A percentile compares a stretch with the other conserved stretches of the same genome.
phyloP scores from a whole-genome alignment of 2,888 invertebrate species.

The Bembecia ichneumoniformis region DNA sequence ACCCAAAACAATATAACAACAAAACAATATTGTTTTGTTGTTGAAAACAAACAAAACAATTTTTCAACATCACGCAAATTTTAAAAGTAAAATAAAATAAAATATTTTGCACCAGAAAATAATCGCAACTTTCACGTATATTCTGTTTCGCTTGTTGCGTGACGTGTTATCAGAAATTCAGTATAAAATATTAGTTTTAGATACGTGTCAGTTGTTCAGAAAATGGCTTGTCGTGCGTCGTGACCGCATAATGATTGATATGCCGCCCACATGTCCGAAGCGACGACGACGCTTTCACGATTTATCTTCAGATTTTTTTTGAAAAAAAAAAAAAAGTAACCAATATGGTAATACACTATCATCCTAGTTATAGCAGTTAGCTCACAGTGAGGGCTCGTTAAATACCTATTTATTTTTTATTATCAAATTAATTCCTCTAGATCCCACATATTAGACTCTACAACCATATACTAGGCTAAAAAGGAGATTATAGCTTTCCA shows the following conservation, averaged over 20 bases:
- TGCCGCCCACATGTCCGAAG: slow-evolving; percentile 29
- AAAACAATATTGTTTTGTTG: too few relatives aligned
- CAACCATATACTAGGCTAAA: too few relatives aligned
- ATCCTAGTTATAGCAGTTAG: neutral
- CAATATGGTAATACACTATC: slow-evolving; percentile 17
- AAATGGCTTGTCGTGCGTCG: slow-evolving; percentile 33
- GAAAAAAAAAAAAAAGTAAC: slow-evolving; percentile 19
- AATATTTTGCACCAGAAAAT: too few relatives aligned
- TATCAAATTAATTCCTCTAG: too few relatives aligned
- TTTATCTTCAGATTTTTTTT: slow-evolving; percentile 41
- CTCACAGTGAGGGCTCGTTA: neutral
- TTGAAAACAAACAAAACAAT: too few relatives aligned
- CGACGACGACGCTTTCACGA: slow-evolving; percentile 21
- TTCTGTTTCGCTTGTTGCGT: slow-evolving; percentile 4
- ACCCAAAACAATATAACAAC: too few relatives aligned
- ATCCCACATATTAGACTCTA: too few relatives aligned
- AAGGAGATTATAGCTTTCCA: too few relatives aligned
- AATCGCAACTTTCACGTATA: neutral
- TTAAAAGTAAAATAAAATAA: too few relatives aligned
- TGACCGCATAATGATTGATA: slow-evolving; percentile 37
- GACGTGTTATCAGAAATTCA: slow-evolving; percentile 6
- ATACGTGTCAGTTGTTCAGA: slow-evolving; percentile 40
- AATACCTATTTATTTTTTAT: too few relatives aligned
- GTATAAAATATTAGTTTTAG: slow-evolving; percentile 33
- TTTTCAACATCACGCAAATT: too few relatives aligned